These are phyloP conservation scores for Fringilla coelebs DNA, from an alignment of 2,797 vertebrate genomes.

Conservation along the genomic window DNA sequence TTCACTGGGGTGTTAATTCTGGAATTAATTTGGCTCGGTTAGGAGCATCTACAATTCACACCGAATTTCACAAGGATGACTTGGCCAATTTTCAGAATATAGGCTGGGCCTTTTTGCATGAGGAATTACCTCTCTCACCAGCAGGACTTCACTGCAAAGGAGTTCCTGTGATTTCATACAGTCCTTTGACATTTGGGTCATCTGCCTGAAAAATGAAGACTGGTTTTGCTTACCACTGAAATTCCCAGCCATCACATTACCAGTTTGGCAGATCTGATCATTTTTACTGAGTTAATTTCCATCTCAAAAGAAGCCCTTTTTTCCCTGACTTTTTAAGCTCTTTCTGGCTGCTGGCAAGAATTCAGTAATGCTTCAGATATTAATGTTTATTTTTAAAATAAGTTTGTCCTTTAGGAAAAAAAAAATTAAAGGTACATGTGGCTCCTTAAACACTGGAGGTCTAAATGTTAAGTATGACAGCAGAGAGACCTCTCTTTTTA, in stretches of 20 bases:
- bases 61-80: background rate
- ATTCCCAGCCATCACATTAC: background rate
- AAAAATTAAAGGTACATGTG: background rate
- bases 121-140: background rate
- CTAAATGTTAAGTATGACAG: background rate
- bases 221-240: background rate
- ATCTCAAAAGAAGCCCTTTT: background rate
- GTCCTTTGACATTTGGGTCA: background rate
- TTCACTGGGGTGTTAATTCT: background rate
- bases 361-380: background rate
- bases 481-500: background rate
- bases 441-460: background rate
- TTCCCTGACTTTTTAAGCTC: background rate
- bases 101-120: background rate
- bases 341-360: background rate
- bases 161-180: background rate
- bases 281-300: slow-evolving; percentile 30
- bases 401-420: background rate
- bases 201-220: background rate
- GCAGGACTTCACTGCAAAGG: background rate
- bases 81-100: background rate
- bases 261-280: background rate
- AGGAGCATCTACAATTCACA: background rate
- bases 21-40: background rate
- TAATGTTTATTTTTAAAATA: slow-evolving; percentile 1